Percentiles rank a stretch among this genome's conserved stretches.
These are phyloP conservation scores for Colostygia pectinataria DNA, from an alignment of 2,888 invertebrate genomes.

Conservation along the genomic window DNA sequence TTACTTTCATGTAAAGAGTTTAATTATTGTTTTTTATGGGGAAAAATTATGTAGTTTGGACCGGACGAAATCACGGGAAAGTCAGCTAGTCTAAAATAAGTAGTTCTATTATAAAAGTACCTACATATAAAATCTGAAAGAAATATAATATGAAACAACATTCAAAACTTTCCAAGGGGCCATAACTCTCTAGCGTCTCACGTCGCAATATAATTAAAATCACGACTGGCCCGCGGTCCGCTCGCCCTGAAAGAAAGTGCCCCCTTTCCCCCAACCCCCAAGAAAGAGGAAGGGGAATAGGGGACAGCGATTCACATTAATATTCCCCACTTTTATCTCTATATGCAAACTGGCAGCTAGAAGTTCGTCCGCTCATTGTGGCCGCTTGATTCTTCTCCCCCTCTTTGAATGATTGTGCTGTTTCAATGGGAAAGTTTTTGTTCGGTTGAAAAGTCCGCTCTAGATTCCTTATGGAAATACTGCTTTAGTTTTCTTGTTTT, in stretches of 20 bases:
- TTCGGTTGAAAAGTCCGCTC: conserved; percentile 56
- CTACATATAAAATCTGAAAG: conserved; percentile 30
- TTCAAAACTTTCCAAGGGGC: conserved; percentile 58
- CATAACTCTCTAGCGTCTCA: conserved; percentile 70
- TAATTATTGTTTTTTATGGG: no score
- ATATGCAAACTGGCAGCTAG: conserved; percentile 82
- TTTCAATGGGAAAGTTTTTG: conserved; percentile 77
- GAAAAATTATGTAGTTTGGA: no score
- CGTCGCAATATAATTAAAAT: conserved; percentile 82
- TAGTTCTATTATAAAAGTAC: conserved; percentile 8
- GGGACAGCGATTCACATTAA: conserved; percentile 77
- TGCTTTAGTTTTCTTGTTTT: conserved; percentile 47
- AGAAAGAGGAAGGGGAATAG: conserved; percentile 43
- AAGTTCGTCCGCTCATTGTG: conserved; percentile 79
- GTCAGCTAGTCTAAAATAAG: background rate
- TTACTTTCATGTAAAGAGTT: no score
- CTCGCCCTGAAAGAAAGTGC: conserved; percentile 71
- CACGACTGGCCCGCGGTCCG: conserved; percentile 80
- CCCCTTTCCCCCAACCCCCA: conserved; percentile 45
- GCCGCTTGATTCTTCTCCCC: conserved; percentile 73
- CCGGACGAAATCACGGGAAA: no score
- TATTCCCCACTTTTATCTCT: conserved; percentile 84
- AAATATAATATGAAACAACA: conserved; percentile 45
- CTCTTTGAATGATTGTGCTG: conserved; percentile 77
- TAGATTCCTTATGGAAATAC: conserved; percentile 57